A percentile compares a stretch with the other conserved stretches of the same genome.
These are phyloP conservation scores for Seladonia tumulorum DNA, from an alignment of 2,888 invertebrate genomes.

Conservation along the genomic window DNA sequence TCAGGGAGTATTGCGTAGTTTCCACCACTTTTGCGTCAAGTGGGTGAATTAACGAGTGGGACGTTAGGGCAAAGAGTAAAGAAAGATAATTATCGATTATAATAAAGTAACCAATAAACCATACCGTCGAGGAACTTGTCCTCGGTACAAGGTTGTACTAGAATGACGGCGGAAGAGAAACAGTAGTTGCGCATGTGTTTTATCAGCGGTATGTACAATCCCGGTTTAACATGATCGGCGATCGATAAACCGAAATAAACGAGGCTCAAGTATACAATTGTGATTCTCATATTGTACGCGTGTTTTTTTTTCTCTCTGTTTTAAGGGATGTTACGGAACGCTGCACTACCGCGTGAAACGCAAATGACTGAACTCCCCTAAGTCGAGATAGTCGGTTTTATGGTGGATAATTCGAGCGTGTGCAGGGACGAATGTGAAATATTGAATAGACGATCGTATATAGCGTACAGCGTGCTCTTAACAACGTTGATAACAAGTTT, in stretches of 20 bases:
- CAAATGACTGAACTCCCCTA: constrained; percentile 31
- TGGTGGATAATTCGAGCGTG: constrained; percentile 18
- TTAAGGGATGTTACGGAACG: neutral
- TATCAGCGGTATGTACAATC: constrained; percentile 25
- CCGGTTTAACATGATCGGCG: neutral
- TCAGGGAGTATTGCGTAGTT: neutral
- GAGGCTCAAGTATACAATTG: neutral
- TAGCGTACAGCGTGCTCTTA: neutral
- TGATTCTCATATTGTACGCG: constrained; percentile 15
- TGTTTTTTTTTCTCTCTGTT: neutral
- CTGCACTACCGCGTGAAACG: neutral
- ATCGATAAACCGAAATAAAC: neutral
- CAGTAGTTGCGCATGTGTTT: constrained; percentile 38
- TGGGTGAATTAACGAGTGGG: neutral
- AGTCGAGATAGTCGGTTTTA: constrained; percentile 27
- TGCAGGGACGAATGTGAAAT: constrained; percentile 27
- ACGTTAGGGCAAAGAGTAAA: neutral
- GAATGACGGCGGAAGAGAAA: constrained; percentile 39
- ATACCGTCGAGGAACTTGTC: constrained; percentile 19
- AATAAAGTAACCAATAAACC: neutral
- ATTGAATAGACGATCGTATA: constrained; percentile 22
- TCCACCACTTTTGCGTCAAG: neutral
- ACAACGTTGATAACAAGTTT: constrained; percentile 12
- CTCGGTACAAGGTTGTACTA: constrained; percentile 2
- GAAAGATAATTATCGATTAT: neutral